Evolutionary conservation across 2,797 vertebrate species (phyloP).

Genomic region (Pyrocephalus nanus): DNA sequence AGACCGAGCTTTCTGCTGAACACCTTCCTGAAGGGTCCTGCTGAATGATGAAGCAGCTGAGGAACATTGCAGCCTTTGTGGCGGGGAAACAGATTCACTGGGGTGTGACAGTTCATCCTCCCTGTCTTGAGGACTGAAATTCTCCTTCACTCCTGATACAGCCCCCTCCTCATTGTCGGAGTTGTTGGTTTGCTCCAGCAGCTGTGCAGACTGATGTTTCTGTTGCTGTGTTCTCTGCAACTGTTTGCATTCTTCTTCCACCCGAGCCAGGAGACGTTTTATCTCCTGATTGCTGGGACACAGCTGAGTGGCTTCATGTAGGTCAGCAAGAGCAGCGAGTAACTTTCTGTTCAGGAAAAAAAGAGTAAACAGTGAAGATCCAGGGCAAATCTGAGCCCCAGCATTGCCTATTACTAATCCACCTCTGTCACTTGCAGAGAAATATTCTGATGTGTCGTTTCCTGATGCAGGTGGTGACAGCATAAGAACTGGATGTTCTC

Average conservation of each 20-base stretch:
- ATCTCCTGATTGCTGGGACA: conserved; percentile 95
- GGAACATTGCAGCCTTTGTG: conserved; percentile 75
- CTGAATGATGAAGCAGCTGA: conserved; percentile 71
- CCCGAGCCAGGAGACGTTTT: conserved; percentile 87
- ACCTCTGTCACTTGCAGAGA: not conserved
- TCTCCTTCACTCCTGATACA: conserved; percentile 66
- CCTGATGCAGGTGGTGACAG: not conserved
- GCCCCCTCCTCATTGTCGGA: conserved; percentile 85
- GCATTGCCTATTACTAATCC: not conserved
- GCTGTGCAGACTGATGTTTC: conserved; percentile 78
- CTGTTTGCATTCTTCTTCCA: conserved; percentile 95
- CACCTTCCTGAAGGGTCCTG: conserved; percentile 79
- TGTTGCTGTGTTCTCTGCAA: conserved; percentile 88
- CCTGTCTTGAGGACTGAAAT: conserved; percentile 69
- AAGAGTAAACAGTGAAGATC: not conserved
- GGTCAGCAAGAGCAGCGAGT: conserved; percentile 87
- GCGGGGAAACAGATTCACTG: conserved; percentile 43
- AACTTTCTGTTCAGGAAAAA: conserved; percentile 83
- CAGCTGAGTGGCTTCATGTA: conserved; percentile 90
- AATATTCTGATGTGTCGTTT: not conserved
- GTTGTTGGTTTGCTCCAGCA: conserved; percentile 71
- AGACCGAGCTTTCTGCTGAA: conserved; percentile 74
- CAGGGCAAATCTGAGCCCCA: not conserved
- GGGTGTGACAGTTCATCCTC: conserved; percentile 76
- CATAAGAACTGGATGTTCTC: not conserved